Conservation (phyloP, 1,140 invertebrate species). For the Maconellicoccus hirsutus region DNA sequence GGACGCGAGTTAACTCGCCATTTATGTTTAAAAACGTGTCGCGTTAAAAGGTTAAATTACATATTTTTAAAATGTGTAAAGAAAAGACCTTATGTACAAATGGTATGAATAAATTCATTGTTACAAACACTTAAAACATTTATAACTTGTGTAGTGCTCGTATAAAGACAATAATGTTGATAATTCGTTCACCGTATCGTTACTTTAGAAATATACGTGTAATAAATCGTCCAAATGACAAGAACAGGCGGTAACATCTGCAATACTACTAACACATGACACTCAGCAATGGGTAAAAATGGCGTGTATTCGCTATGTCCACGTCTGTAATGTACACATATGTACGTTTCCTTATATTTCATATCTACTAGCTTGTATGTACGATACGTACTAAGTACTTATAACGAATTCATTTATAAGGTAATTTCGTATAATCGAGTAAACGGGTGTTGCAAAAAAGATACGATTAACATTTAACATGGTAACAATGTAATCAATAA, state of each 20-base stretch:
- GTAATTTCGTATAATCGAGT: no score
- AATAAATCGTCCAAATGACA: slow-evolving; percentile 9
- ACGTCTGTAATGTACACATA: not conserved
- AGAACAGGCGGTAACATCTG: slow-evolving; percentile 7
- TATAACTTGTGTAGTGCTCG: not conserved
- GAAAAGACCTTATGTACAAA: no score
- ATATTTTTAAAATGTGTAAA: no score
- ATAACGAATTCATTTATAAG: not conserved
- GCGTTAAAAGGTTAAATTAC: no score
- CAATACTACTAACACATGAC: not conserved
- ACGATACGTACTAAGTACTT: not conserved
- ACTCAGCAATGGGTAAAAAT: not conserved
- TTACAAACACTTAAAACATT: not conserved
- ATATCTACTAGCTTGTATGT: no score
- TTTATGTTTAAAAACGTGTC: no score
- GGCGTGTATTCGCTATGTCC: not conserved
- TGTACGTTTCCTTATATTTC: not conserved
- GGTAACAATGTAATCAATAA: no score
- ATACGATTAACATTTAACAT: no score
- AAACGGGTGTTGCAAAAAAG: no score
- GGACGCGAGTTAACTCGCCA: no score
- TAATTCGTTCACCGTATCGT: not conserved
- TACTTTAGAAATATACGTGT: not conserved
- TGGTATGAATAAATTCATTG: not conserved
- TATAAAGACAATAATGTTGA: not conserved